These are phyloP conservation scores for Haliclona indistincta DNA, from an alignment of 37 sponge, comb jelly and placozoan genomes.

Conservation along the genomic window DNA sequence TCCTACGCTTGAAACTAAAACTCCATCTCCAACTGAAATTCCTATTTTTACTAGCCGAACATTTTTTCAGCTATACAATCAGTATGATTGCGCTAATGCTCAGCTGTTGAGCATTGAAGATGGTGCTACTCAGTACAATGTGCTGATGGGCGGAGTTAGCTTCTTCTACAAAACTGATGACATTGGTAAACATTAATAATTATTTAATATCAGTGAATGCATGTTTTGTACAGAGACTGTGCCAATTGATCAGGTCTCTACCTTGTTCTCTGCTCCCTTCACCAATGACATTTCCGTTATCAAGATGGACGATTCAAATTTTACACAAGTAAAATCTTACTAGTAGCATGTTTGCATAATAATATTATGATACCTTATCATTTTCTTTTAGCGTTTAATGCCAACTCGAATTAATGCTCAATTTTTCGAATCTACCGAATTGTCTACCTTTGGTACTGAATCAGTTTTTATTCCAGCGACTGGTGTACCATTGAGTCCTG, in stretches of 20 bases:
- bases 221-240: too few species aligned
- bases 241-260: neutral
- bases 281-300: slow-evolving; percentile 16
- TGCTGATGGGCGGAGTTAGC: slow-evolving; percentile 25
- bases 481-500: neutral
- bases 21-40: too few species aligned
- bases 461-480: slow-evolving; percentile 1
- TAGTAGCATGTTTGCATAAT: too few species aligned
- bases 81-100: slow-evolving; percentile 1
- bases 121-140: slow-evolving; percentile 6
- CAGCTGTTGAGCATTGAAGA: slow-evolving; percentile 13
- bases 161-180: neutral
- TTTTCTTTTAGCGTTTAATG: slow-evolving; percentile 1
- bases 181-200: too few species aligned
- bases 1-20: neutral
- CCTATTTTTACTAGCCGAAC: neutral
- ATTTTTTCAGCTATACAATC: slow-evolving; percentile 19
- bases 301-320: slow-evolving; percentile 4
- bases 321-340: slow-evolving; percentile 9
- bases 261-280: slow-evolving; percentile 8
- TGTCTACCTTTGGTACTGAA: slow-evolving; percentile 13
- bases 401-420: neutral
- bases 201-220: too few species aligned
- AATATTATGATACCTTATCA: neutral
- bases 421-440: neutral